Evolutionary conservation across 2,888 invertebrate genomes (phyloP).

Genomic region (Thereva nobilitata): DNA sequence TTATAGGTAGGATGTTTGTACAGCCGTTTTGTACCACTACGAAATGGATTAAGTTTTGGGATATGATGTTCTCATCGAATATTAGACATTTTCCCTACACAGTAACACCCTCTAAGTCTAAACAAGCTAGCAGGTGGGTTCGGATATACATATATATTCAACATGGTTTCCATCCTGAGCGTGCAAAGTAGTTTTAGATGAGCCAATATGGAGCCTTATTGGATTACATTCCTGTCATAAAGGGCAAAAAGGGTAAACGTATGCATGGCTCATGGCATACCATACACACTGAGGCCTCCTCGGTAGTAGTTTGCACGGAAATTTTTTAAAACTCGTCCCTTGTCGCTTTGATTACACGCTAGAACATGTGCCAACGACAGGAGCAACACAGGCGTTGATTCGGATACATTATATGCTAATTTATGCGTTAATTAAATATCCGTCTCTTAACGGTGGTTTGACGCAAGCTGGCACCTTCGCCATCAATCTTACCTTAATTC

Average conservation of each 20-base stretch:
- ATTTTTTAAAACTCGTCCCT: conserved; percentile 25
- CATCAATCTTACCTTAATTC: conserved; percentile 35
- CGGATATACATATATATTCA: background rate
- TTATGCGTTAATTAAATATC: conserved; percentile 31
- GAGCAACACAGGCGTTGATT: conserved; percentile 1
- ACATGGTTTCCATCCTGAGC: conserved; percentile 7
- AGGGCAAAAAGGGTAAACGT: conserved; percentile 32
- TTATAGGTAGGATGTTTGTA: conserved; percentile 34
- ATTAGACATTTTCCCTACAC: conserved; percentile 2
- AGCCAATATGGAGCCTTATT: conserved; percentile 32
- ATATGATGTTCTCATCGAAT: conserved; percentile 38
- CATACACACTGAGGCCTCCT: conserved; percentile 5
- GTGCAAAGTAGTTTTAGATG: conserved; percentile 37
- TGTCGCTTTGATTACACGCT: conserved; percentile 28
- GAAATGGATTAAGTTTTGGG: conserved; percentile 41
- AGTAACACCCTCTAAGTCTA: background rate
- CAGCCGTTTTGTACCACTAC: conserved; percentile 38
- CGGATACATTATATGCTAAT: conserved; percentile 26
- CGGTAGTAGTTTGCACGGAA: too few relatives aligned
- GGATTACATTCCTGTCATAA: conserved; percentile 34
- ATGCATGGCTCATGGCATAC: conserved; percentile 12
- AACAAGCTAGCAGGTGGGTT: conserved; percentile 25
- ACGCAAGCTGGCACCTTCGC: conserved; percentile 34
- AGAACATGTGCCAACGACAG: conserved; percentile 20
- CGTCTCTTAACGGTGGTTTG: conserved; percentile 2